These are phyloP conservation scores for Norana najaformis DNA, from an alignment of 2,888 invertebrate genomes.

Conservation along the genomic window DNA sequence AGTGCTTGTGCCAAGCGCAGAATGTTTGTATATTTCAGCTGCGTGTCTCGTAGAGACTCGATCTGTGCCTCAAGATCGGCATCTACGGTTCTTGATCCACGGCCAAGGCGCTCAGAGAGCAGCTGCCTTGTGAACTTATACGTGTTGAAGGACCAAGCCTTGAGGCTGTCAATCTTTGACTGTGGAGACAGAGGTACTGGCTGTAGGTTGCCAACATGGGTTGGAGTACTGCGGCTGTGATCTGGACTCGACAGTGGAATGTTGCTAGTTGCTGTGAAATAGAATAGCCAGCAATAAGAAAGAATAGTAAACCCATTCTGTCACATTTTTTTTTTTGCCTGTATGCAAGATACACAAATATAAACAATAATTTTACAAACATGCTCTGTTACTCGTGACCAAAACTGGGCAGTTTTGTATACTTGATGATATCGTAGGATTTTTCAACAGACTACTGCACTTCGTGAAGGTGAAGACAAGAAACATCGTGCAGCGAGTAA, in stretches of 20 bases:
- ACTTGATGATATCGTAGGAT: background rate
- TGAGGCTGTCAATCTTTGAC: slow-evolving; percentile 77
- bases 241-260: slow-evolving; percentile 37
- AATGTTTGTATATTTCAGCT: slow-evolving; percentile 79
- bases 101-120: slow-evolving; percentile 93
- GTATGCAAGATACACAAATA: background rate
- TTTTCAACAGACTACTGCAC: background rate
- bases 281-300: background rate
- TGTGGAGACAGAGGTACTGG: slow-evolving; percentile 29
- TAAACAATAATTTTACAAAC: background rate
- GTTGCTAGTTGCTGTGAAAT: slow-evolving; percentile 34
- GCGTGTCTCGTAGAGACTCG: slow-evolving; percentile 87
- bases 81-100: slow-evolving; percentile 65
- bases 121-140: slow-evolving; percentile 97
- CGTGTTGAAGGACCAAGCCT: slow-evolving; percentile 96
- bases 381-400: background rate
- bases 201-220: background rate
- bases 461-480: too few relatives aligned
- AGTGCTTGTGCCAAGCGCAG: slow-evolving; percentile 82
- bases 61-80: slow-evolving; percentile 90
- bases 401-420: background rate
- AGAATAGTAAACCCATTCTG: background rate
- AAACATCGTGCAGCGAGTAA: too few relatives aligned
- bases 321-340: background rate
- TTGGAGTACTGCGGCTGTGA: slow-evolving; percentile 15